Base-by-base conservation (phyloP, 64 coral and sea anemone genomes). In the Acropora tenuis region DNA sequence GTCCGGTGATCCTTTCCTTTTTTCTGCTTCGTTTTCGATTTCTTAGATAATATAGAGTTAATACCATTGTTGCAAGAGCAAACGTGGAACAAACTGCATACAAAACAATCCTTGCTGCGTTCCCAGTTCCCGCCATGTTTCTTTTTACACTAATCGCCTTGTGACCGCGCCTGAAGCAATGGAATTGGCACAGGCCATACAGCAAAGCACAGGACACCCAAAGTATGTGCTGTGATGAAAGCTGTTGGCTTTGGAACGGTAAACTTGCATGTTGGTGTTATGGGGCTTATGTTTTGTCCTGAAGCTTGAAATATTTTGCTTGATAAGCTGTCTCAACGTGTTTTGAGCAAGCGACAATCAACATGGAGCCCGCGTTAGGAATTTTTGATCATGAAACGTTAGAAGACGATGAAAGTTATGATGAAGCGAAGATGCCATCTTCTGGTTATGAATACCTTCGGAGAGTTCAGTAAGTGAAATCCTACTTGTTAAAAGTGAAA, bases 331-430 rank as follows among this genome's bases (percentile, higher is more conserved):
- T 18, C 40, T 60, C 12, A 40, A 60, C 58, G 43, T 49, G 6
- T 0, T 4, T 19, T 6, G 9, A 1, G 11, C 45, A 68, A 42
- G 41, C 80, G 7, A 47, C 47, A 63, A 16, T 1, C 66, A 85
- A 85, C 17, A 92, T 92, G 91, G 91, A 92, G 18, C 91, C 91
- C 11, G 91, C 80, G 12, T 57, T 92, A n/a, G 91, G 83, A 87
- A 69, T 42, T 49, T 92, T 92, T 85, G 59, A 78, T 48, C 80
- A 92, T 2, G 74, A 92, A 41, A 43, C 46, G 11, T 41, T 69
- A 1, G 83, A 92, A 60, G 63, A 78, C 48, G 74, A 53, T 15
- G 83, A 79, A 13, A 75, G 66, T 69, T 92, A 78, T 55, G 83
- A 87, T 59, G 83, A 92, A 60, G 49, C 83, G 20, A 92, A 49